Percentiles rank a stretch among this genome's conserved stretches.
These are phyloP conservation scores for Lacerta agilis DNA, from an alignment of 2,797 vertebrate genomes.

Conservation along the genomic window DNA sequence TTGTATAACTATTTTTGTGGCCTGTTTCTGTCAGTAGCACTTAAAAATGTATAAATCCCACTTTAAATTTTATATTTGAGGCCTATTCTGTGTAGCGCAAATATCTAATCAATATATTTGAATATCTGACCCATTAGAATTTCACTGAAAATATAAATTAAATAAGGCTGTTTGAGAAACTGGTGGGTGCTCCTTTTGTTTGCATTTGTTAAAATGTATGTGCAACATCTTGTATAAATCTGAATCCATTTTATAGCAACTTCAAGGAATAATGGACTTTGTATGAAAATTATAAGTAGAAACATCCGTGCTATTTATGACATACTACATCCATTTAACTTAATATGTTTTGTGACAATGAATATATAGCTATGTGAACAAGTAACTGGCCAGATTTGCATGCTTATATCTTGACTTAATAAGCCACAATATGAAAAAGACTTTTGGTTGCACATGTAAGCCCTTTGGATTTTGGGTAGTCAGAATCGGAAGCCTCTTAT, in stretches of 20 bases:
- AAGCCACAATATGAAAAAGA: background rate
- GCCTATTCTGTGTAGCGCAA: slow-evolving; percentile 52
- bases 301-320: background rate
- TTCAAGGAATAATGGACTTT: slow-evolving; percentile 46
- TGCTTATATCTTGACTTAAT: background rate
- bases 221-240: slow-evolving; percentile 49
- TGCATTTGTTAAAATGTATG: slow-evolving; percentile 26
- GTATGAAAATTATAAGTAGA: slow-evolving; percentile 40
- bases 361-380: slow-evolving; percentile 58
- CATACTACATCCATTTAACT: slow-evolving; percentile 60
- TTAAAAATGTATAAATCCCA: slow-evolving; percentile 56
- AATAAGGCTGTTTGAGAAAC: slow-evolving; percentile 50
- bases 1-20: slow-evolving; percentile 56
- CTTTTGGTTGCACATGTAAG: background rate
- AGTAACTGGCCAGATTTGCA: slow-evolving; percentile 39
- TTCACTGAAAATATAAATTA: slow-evolving; percentile 46
- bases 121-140: background rate
- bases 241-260: slow-evolving; percentile 34
- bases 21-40: slow-evolving; percentile 64
- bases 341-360: slow-evolving; percentile 66
- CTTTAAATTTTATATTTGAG: slow-evolving; percentile 21
- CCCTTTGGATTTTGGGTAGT: too few species aligned
- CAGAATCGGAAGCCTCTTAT: background rate
- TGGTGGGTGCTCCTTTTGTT: slow-evolving; percentile 26
- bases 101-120: slow-evolving; percentile 44